phyloP scores from a whole-genome alignment of 2,113 vertebrate genomes.

The Cromileptes altivelis region DNA sequence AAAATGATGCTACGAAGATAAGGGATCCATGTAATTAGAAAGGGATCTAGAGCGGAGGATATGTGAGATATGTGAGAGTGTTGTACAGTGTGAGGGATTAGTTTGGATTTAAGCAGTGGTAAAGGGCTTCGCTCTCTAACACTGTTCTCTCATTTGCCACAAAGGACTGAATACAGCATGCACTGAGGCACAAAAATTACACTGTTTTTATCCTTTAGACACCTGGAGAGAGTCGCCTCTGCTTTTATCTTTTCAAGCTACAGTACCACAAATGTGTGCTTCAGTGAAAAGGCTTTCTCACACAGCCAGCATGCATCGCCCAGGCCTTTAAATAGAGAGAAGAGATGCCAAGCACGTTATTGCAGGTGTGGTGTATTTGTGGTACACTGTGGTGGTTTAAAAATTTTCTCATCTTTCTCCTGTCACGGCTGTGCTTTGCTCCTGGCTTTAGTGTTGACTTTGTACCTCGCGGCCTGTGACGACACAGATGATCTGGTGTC shows the following conservation, averaged over 20 bases:
- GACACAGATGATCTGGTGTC: background rate
- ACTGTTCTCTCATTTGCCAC: slow-evolving; percentile 42
- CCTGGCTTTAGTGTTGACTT: background rate
- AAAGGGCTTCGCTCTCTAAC: slow-evolving; percentile 52
- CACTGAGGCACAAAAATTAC: slow-evolving; percentile 18
- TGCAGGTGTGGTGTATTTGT: slow-evolving; percentile 14
- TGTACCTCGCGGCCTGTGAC: background rate
- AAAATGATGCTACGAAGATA: slow-evolving; percentile 29
- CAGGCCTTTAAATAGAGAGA: slow-evolving; percentile 23
- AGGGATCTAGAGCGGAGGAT: slow-evolving; percentile 3
- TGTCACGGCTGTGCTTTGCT: background rate
- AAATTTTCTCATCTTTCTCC: background rate
- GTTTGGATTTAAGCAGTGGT: slow-evolving; percentile 61
- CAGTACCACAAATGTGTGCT: background rate
- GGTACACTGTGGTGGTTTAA: background rate
- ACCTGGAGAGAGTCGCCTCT: slow-evolving; percentile 34
- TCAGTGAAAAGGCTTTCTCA: slow-evolving; percentile 11
- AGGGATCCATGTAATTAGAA: slow-evolving; percentile 50
- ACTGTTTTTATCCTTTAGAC: slow-evolving; percentile 37
- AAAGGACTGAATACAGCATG: slow-evolving; percentile 41
- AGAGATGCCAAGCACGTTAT: background rate
- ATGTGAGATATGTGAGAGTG: slow-evolving; percentile 29
- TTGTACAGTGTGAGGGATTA: slow-evolving; percentile 61
- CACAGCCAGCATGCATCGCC: slow-evolving; percentile 6
- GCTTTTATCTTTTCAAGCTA: slow-evolving; percentile 39